Evolutionary conservation across 2,797 vertebrate species (phyloP), one percentile per base, ranked within the genome.

Genomic region (Acanthurus leucopareius): DNA sequence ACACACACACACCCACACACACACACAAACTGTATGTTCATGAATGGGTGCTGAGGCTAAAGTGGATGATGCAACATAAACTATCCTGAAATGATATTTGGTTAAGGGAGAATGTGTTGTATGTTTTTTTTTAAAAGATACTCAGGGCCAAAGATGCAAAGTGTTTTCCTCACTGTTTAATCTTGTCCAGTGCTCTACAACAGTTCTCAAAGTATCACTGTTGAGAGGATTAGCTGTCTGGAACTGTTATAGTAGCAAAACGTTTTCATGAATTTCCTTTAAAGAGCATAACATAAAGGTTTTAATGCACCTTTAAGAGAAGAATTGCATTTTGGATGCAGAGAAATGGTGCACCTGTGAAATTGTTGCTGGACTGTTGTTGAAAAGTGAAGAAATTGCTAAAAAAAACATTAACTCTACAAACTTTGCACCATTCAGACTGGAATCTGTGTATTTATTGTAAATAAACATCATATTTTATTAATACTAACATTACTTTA

Each of bases 201-300:
- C 28, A 10, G 56, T 57, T 67, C 69, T 28, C 17, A 54, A n/a
- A 35, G 49, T 52, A 45, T 68, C 22, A 22, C 40, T 14, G 15
- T n/a, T 40, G 38, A 84, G 20, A 58, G n/a, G 28, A 62, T 64
- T 49, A 47, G 57, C 60, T 48, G 54, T 42, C 47, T 67, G 59
- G 17, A 40, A 22, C 59, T 65, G 35, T 67, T 61, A 32, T 14
- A 22, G n/a, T n/a, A n/a, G n/a, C n/a, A n/a, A n/a, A n/a, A n/a
- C n/a, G n/a, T n/a, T n/a, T n/a, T n/a, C n/a, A 25, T 25, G 25
- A 25, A 25, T 25, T 25, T 25, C 25, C 25, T 25, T 25, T 25
- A 25, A 2, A 25, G 28, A 32, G 40, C 16, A 44, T 52, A 74
- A 28, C 20, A 65, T 4, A 42, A 8, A 35, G 19, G 62, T 57